Evolutionary conservation across 2,797 vertebrate genomes (phyloP).

Genomic region (Rhinella marina): DNA sequence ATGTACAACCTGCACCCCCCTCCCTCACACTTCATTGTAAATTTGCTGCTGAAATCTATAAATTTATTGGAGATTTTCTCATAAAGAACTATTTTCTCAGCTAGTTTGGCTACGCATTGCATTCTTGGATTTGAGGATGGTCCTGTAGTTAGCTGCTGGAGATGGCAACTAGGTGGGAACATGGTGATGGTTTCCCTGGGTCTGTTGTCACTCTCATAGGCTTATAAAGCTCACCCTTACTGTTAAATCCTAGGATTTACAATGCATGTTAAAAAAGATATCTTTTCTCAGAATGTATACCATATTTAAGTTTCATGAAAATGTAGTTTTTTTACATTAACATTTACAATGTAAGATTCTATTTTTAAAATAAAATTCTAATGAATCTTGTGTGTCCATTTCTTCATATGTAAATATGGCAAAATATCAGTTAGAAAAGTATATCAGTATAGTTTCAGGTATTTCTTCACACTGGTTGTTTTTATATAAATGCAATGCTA

Average conservation of each 20-base stretch:
- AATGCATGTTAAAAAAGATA: constrained; percentile 62
- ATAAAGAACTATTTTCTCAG: constrained; percentile 55
- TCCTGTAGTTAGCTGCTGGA: constrained; percentile 40
- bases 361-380: constrained; percentile 66
- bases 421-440: neutral
- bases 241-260: constrained; percentile 57
- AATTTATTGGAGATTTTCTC: constrained; percentile 45
- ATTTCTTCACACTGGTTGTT: too few species aligned
- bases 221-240: constrained; percentile 48
- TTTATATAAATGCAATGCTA: too few species aligned
- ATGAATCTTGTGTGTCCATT: constrained; percentile 42
- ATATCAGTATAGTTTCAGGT: too few species aligned
- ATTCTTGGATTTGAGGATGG: constrained; percentile 19
- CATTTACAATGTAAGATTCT: constrained; percentile 64
- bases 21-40: constrained; percentile 18
- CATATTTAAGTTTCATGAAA: constrained; percentile 64
- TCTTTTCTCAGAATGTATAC: constrained; percentile 61
- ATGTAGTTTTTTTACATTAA: constrained; percentile 64
- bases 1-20: constrained; percentile 39
- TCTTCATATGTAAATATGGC: neutral
- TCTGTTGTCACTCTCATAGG: constrained; percentile 58
- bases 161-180: constrained; percentile 12
- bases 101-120: constrained; percentile 31
- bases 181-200: constrained; percentile 33
- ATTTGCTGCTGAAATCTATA: constrained; percentile 59